phyloP scores from a whole-genome alignment of 2,797 vertebrate genomes.

The Synaphobranchus kaupii region DNA sequence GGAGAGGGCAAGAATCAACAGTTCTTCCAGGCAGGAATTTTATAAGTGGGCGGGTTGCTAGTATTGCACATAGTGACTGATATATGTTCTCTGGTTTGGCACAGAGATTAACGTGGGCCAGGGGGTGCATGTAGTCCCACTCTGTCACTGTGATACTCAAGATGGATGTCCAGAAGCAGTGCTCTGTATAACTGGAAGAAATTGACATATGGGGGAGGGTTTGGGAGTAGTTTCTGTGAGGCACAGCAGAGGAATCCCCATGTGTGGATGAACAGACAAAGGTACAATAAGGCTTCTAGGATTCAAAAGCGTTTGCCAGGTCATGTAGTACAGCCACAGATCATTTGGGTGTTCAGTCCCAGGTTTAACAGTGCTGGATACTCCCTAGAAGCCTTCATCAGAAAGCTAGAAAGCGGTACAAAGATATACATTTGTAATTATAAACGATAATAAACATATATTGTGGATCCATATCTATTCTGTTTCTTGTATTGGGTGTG shows the following conservation, averaged over 20 bases:
- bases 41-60: not conserved
- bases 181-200: not conserved
- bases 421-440: not conserved
- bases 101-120: not conserved
- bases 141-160: not conserved
- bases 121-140: not conserved
- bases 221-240: not conserved
- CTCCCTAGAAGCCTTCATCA: not conserved
- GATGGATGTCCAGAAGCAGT: not conserved
- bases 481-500: not conserved
- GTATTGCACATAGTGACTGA: not conserved
- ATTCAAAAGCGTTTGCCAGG: not conserved
- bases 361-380: too few species aligned
- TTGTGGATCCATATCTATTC: not conserved
- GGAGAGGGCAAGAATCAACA: not conserved
- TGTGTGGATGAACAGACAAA: not conserved
- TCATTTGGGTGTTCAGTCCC: too few species aligned
- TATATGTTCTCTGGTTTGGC: not conserved
- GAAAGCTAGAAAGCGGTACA: not conserved
- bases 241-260: too few species aligned
- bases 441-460: not conserved
- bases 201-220: not conserved
- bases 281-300: not conserved
- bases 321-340: too few species aligned
- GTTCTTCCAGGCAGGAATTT: constrained; percentile 4